These are phyloP conservation scores for Leptodactylus fallax DNA, from an alignment of 2,797 vertebrate genomes.

Conservation along the genomic window DNA sequence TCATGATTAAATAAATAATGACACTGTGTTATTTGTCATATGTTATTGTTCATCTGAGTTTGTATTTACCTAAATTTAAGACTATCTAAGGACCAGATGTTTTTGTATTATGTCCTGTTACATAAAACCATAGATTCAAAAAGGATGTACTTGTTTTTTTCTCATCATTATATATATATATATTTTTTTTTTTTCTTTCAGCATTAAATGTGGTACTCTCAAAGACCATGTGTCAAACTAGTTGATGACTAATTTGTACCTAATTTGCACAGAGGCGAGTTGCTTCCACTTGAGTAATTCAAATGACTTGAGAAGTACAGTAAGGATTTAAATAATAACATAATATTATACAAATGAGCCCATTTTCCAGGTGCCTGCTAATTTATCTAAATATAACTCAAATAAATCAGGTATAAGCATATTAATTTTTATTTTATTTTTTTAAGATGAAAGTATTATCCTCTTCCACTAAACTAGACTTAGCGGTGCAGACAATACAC, in stretches of 20 bases:
- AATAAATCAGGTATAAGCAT: slow-evolving; percentile 32
- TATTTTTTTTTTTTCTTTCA: too few species aligned
- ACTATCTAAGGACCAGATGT: too few species aligned
- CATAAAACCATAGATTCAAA: too few species aligned
- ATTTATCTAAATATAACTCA: slow-evolving; percentile 29
- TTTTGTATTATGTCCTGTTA: too few species aligned
- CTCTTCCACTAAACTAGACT: slow-evolving; percentile 10
- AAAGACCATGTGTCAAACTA: neutral
- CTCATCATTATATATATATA: too few species aligned
- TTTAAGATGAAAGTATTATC: slow-evolving; percentile 34
- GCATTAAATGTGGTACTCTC: too few species aligned
- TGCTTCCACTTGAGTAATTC: slow-evolving; percentile 6
- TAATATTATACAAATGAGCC: slow-evolving; percentile 32
- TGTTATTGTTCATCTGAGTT: too few species aligned
- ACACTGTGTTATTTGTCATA: too few species aligned
- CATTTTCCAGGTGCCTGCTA: slow-evolving; percentile 18
- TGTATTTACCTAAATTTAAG: too few species aligned
- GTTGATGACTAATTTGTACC: neutral
- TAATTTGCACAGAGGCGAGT: slow-evolving; percentile 1
- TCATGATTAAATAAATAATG: too few species aligned
- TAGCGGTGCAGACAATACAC: slow-evolving; percentile 25
- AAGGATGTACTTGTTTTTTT: too few species aligned
- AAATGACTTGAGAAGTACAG: slow-evolving; percentile 5
- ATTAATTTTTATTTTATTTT: slow-evolving; percentile 15
- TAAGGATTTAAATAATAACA: slow-evolving; percentile 42